These are phyloP conservation scores for Lepidocyrtinus sp. DNA, from an alignment of 2,888 invertebrate species.

Conservation along the genomic window DNA sequence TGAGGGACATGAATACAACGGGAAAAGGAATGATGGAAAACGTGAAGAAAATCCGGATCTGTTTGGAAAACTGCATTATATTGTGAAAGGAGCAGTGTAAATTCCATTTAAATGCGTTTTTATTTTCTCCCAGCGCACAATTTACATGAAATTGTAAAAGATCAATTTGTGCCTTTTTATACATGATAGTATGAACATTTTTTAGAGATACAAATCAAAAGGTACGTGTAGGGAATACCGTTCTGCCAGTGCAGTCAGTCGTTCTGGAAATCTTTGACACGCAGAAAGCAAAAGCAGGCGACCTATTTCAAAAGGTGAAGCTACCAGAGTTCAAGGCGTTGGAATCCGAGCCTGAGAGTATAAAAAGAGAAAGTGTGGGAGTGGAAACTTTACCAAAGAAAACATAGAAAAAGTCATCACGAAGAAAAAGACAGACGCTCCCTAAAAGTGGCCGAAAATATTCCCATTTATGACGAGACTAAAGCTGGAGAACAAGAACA, in stretches of 20 bases:
- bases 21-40: not conserved
- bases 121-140: not conserved
- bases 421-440: not conserved
- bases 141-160: not conserved
- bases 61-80: constrained; percentile 57
- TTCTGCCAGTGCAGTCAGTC: constrained; percentile 61
- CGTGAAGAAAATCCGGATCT: constrained; percentile 30
- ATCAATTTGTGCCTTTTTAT: not conserved
- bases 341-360: too few relatives aligned
- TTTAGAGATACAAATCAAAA: constrained; percentile 59
- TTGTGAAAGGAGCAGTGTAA: constrained; percentile 62
- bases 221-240: constrained; percentile 46
- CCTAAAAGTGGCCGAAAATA: not conserved
- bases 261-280: constrained; percentile 58
- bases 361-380: constrained; percentile 2
- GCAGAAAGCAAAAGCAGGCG: constrained; percentile 49
- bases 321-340: constrained; percentile 23
- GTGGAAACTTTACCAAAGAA: not conserved
- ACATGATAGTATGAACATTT: not conserved
- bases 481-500: too few relatives aligned
- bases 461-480: too few relatives aligned
- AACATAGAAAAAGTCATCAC: too few relatives aligned
- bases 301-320: constrained; percentile 2
- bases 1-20: not conserved
- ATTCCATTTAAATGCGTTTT: not conserved